Evolutionary conservation across 2,888 invertebrate genomes (phyloP), one percentile per base, ranked within the genome.

Genomic region (Drosophila multiciliata): DNA sequence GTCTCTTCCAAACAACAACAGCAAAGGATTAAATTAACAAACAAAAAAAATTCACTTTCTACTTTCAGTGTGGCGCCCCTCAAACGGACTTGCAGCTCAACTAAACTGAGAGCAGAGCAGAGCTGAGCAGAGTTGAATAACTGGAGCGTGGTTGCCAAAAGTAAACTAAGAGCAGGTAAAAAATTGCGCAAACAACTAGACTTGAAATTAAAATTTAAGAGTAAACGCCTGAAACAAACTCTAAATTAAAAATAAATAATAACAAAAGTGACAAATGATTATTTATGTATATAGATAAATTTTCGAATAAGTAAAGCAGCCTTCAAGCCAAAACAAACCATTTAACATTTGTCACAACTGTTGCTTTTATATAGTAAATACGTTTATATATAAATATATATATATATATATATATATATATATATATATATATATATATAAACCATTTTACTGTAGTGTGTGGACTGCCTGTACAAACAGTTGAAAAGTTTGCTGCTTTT

Each of bases 101-200:
- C 54, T 36, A 8, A 61, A 11, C 62, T 15, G 54, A 64, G n/a
- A 53, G 32, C 63, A 35, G 12, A 23, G 23, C 23, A 23, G 23
- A 23, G 23, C 69, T 38, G 48, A 66, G 26, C 57, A 7, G 66
- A 59, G 65, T 15, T 57, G 59, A 48, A 38, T 57, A 84, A 82
- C 73, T 83, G 72, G 87, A 87, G 83, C 82, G 89, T 86, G 73
- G 70, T 48, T 59, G 23, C n/a, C 53, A 71, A 49, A 49, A 29
- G 9, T 17, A 50, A 89, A 76, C 87, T 79, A 81, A 84, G 54
- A 82, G 66, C 72, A 89, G 89, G 85, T 89, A 82, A 89, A 82
- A 82, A 87, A 82, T 87, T 87, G 75, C 52, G 61, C 66, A 87
- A 89, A 82, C 75, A 89, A 64, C 84, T 73, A 64, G 65, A 67